Percentiles rank a stretch among this genome's conserved stretches.
Evolutionary conservation across 35 echinoderm and acorn worm genomes (phyloP).

Genomic region (Patiria miniata): DNA sequence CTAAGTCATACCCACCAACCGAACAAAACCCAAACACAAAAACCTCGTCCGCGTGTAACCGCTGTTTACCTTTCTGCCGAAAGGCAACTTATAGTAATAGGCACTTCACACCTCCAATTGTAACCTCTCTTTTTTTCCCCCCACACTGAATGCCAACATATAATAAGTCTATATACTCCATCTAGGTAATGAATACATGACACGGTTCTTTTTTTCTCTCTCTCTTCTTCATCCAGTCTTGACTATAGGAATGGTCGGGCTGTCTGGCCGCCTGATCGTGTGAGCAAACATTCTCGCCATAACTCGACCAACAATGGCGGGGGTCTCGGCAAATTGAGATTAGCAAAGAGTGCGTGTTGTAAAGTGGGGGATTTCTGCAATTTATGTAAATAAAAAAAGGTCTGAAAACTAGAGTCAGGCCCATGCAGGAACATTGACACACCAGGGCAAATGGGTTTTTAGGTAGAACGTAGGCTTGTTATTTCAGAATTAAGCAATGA

Average conservation of each 20-base stretch:
- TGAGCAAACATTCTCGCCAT: background rate
- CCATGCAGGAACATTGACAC: background rate
- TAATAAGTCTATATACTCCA: too few species aligned
- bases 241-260: background rate
- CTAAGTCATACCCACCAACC: too few species aligned
- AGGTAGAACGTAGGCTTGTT: background rate
- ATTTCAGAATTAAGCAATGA: too few species aligned
- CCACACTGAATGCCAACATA: too few species aligned
- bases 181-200: conserved; percentile 4
- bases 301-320: conserved; percentile 1
- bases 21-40: conserved; percentile 1
- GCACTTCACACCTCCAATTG: conserved; percentile 23
- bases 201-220: background rate
- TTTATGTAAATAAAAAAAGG: conserved; percentile 5
- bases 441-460: background rate
- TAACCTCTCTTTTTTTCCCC: conserved; percentile 9
- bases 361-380: conserved; percentile 13
- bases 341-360: conserved; percentile 28
- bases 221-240: background rate
- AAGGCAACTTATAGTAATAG: conserved; percentile 26
- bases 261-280: conserved; percentile 5
- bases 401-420: background rate
- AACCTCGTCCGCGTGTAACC: background rate
- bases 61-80: conserved; percentile 26
- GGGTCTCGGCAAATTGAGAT: background rate